Base-by-base conservation (phyloP, 2,888 invertebrate species). In the Nymphalis polychloros region DNA sequence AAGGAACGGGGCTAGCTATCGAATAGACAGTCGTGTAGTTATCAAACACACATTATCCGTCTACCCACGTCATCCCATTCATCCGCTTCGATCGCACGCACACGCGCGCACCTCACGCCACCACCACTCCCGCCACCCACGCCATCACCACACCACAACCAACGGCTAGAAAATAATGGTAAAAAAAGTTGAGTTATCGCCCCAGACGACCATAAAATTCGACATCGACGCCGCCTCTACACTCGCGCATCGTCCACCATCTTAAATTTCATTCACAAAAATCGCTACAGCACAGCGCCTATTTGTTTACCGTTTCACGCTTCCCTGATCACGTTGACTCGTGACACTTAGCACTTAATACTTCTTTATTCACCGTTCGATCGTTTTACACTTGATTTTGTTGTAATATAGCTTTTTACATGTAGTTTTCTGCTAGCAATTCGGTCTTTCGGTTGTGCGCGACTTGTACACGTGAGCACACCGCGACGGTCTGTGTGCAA, bases 221-320 rank as follows among this genome's bases (percentile, higher is more conserved):
- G 59, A 80, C 75, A 72, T 81, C 80, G 74, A 82, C 76, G 76
- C 78, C 82, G 81, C 81, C 79, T 80, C 78, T 77, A 81, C 83
- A 81, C 81, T 81, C 84, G 83, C 86, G 84, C 83, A 81, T 77
- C 79, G 86, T 85, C 92, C 90, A 88, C 92, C 92, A 92, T 92
- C 87, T 92, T 92, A 91, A 88, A 86, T 91, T 72, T 92, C 92
- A 92, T 92, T 92, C 92, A 92, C 92, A 92, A 92, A 90, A 92
- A 88, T 89, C 85, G 86, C 87, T 87, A 82, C 84, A 80, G 79
- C 84, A 85, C 75, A 84, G 75, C 77, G 72, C 79, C 79, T 87
- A 87, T 88, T 91, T 90, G 86, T 91, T 90, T 92, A 92, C 90
- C 86, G 85, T 85, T 86, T 87, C 76, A 79, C 84, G 82, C 85